These are phyloP conservation scores for Ephialtes manifestator DNA, from an alignment of 2,888 invertebrate genomes.

Conservation along the genomic window DNA sequence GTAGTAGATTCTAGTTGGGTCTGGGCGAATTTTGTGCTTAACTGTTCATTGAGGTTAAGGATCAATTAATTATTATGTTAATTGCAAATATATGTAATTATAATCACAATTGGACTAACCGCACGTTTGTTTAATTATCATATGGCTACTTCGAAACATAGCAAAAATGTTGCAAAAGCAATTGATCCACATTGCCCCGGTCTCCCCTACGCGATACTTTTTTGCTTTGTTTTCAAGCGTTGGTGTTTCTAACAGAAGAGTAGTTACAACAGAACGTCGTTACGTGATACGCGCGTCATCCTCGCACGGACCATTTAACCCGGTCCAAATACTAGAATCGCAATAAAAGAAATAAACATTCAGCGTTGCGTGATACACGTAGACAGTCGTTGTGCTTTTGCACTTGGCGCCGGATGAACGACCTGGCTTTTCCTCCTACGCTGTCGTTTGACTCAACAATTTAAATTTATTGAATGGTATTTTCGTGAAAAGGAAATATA, in stretches of 20 bases:
- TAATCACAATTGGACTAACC: neutral
- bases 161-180: neutral
- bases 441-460: conserved; percentile 47
- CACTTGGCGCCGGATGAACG: conserved; percentile 46
- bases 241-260: conserved; percentile 7
- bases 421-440: conserved; percentile 42
- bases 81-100: neutral
- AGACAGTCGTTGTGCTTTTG: conserved; percentile 60
- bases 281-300: conserved; percentile 40
- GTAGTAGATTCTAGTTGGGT: too few relatives aligned
- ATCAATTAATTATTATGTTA: too few relatives aligned
- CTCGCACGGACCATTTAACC: conserved; percentile 60
- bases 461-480: conserved; percentile 30
- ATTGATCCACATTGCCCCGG: neutral
- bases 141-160: neutral
- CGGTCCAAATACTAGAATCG: conserved; percentile 27
- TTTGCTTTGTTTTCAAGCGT: conserved; percentile 17
- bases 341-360: conserved; percentile 64
- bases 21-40: too few relatives aligned
- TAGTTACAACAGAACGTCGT: conserved; percentile 25
- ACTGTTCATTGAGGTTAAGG: too few relatives aligned
- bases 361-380: conserved; percentile 55
- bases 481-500: neutral
- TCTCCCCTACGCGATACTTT: conserved; percentile 1
- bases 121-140: too few relatives aligned